phyloP scores from a whole-genome alignment of 1,140 invertebrate species.

The Musca vetustissima region DNA sequence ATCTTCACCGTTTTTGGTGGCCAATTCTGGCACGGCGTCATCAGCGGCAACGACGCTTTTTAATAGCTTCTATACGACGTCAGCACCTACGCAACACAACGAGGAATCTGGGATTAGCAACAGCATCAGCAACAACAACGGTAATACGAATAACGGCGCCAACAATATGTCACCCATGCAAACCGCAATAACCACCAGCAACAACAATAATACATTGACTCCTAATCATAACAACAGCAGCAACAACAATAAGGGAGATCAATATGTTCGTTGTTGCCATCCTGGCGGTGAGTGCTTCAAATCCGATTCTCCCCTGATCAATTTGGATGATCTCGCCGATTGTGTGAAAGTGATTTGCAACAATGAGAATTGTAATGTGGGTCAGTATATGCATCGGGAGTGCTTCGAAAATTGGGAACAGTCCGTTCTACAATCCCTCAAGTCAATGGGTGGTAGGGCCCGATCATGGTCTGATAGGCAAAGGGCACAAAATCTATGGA shows the following conservation, averaged over 20 bases:
- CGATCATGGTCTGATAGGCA: constrained; percentile 93
- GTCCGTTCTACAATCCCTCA: constrained; percentile 81
- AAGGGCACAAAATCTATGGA: constrained; percentile 93
- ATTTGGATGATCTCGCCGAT: constrained; percentile 73
- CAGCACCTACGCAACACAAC: too few relatives aligned
- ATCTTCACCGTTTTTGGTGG: constrained; percentile 19
- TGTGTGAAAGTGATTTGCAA: constrained; percentile 90
- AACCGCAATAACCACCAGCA: constrained; percentile 24
- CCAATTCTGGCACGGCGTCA: background rate
- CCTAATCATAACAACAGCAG: constrained; percentile 18
- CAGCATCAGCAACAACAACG: constrained; percentile 26
- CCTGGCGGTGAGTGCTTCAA: constrained; percentile 77
- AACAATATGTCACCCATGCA: constrained; percentile 49
- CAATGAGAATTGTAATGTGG: constrained; percentile 85
- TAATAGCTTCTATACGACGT: too few relatives aligned
- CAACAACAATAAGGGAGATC: constrained; percentile 29
- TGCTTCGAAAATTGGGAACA: constrained; percentile 95
- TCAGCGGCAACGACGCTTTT: background rate
- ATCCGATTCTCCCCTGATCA: constrained; percentile 66
- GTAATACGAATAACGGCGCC: constrained; percentile 29
- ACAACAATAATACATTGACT: constrained; percentile 32
- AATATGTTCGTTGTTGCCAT: constrained; percentile 70
- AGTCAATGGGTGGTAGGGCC: constrained; percentile 85
- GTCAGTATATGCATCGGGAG: constrained; percentile 91
- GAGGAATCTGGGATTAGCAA: constrained; percentile 5